A percentile compares a stretch with the other conserved stretches of the same genome.
Conservation (phyloP, 2,113 vertebrate genomes). For the Orthonyx spaldingii region DNA sequence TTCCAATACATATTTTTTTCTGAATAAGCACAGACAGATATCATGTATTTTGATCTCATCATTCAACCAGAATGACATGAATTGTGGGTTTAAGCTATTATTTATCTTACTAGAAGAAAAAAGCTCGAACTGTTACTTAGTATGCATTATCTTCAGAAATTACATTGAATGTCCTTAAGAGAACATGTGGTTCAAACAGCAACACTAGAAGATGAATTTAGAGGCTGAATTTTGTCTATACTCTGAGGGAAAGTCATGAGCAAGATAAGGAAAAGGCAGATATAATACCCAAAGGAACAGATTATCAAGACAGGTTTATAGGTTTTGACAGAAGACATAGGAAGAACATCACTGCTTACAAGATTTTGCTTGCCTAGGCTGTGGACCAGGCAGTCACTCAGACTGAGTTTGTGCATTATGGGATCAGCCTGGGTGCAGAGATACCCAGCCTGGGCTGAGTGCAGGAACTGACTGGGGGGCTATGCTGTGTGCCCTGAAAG, state of each 20-base stretch:
- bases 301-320: not conserved
- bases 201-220: not conserved
- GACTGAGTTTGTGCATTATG: fast-evolving
- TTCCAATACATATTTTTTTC: not conserved
- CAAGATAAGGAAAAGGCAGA: not conserved
- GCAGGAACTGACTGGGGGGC: not conserved
- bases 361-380: not conserved
- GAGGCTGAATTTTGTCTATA: not conserved
- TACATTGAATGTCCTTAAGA: not conserved
- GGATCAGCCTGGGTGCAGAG: not conserved
- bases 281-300: not conserved
- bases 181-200: not conserved
- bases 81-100: not conserved
- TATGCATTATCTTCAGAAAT: not conserved
- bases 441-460: not conserved
- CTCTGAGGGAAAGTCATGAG: not conserved
- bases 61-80: not conserved
- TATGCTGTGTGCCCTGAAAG: not conserved
- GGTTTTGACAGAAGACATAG: not conserved
- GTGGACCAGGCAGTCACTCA: not conserved
- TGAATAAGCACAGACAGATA: not conserved
- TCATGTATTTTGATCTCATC: not conserved
- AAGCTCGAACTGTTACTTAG: not conserved
- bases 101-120: not conserved
- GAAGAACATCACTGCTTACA: not conserved